Evolutionary conservation across 2,888 invertebrate species (phyloP), one percentile per base, ranked within the genome.

Genomic region (Sturmia bella): DNA sequence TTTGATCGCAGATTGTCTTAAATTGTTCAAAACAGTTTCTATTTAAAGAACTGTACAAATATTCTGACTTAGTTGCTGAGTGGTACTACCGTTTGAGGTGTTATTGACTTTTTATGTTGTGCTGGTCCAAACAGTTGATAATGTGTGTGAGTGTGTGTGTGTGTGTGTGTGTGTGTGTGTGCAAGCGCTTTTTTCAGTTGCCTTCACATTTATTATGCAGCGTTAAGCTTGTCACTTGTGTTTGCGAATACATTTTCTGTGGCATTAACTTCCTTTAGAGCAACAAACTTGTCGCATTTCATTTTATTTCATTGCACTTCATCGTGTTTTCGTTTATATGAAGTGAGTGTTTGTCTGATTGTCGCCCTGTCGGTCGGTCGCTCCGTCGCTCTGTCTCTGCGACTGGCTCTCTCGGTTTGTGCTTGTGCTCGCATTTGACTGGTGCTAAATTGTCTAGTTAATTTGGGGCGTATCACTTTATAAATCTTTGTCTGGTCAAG

Each of bases 401-500:
- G 21, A n/a, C n/a, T 59, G n/a, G 41, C 6, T 45, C 11, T 39
- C 27, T 57, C 37, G 11, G 21, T 15, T 59, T 43, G 63, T 21
- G 17, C 37, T 43, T 39, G 21, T 64, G 48, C 32, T 54, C 48
- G 56, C 63, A 72, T 59, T 72, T 68, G 66, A 73, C 43, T 81
- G 68, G 78, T 75, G 59, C 75, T 83, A 84, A 86, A 87, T 85
- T 86, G 84, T 85, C 70, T 82, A 84, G 84, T 81, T 86, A 88
- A 88, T 87, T 87, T 86, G 87, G 87, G 89, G 88, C 88, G 89
- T 87, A 82, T 70, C 85, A 80, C 43, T 84, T 84, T 83, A 78
- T 78, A 82, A 82, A 82, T 82, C 81, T 78, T 64, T 56, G 17
- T 48, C 73, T 63, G 74, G 63, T 73, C 73, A 64, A 56, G 50